phyloP scores from a whole-genome alignment of 2,797 vertebrate genomes.

The Coranthus polyacanthus region DNA sequence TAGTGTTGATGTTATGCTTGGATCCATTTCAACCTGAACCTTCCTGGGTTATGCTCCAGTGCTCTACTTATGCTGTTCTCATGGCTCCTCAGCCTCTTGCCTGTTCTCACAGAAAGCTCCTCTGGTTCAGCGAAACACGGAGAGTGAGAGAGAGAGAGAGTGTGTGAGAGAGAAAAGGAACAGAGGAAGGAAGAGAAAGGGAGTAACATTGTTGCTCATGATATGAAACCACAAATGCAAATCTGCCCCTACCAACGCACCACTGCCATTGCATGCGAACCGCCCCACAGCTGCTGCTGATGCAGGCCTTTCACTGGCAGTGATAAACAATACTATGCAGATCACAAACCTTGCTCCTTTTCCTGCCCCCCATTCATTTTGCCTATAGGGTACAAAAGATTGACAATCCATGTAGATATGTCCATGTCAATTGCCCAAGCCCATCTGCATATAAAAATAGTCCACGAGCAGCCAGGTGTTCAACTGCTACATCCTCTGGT shows the following conservation, averaged over 20 bases:
- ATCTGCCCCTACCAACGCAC: constrained; percentile 66
- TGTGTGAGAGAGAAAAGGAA: constrained; percentile 17
- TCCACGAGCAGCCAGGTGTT: constrained; percentile 12
- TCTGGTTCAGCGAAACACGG: constrained; percentile 40
- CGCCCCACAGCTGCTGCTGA: constrained; percentile 79
- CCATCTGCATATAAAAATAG: constrained; percentile 12
- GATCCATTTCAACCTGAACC: constrained; percentile 57
- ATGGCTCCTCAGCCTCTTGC: constrained; percentile 27
- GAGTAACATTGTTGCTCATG: constrained; percentile 55
- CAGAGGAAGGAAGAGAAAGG: constrained; percentile 57
- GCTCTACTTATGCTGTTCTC: constrained; percentile 52
- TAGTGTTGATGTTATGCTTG: constrained; percentile 57
- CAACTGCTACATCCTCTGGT: background rate
- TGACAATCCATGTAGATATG: constrained; percentile 31
- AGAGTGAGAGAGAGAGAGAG: constrained; percentile 15
- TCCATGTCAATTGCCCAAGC: constrained; percentile 13
- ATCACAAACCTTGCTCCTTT: constrained; percentile 42
- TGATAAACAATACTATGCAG: constrained; percentile 67
- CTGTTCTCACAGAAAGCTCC: constrained; percentile 28
- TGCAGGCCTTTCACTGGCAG: constrained; percentile 75
- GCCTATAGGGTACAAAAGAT: constrained; percentile 15
- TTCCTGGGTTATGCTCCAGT: constrained; percentile 53
- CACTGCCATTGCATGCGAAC: constrained; percentile 78
- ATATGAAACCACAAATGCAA: constrained; percentile 83
- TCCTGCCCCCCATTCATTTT: constrained; percentile 45